Percentiles rank a stretch among this genome's conserved stretches.
Evolutionary conservation across 2,888 invertebrate genomes (phyloP).

Genomic region (Aphodius sticticus): DNA sequence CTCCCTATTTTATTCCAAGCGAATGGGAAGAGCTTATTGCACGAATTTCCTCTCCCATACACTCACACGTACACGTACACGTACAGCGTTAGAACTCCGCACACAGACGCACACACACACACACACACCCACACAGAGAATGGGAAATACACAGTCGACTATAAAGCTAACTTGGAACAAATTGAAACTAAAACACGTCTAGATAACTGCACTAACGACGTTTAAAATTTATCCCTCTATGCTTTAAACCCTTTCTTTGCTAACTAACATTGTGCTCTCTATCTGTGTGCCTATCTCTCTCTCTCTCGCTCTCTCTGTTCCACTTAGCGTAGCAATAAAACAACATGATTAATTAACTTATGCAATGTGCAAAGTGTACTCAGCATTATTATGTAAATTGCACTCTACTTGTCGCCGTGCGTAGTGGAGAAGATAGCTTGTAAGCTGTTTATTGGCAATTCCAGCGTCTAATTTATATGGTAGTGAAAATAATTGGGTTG

Average conservation of each 20-base stretch:
- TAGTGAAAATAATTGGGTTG: not conserved
- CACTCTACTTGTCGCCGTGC: not conserved
- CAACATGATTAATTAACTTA: constrained; percentile 4
- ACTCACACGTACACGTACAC: not conserved
- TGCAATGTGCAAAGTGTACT: not conserved
- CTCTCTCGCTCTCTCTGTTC: not conserved
- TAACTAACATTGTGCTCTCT: not conserved
- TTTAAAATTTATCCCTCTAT: not conserved
- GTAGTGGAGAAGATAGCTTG: not conserved
- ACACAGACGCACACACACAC: too few species aligned
- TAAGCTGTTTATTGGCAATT: not conserved
- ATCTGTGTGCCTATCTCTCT: not conserved
- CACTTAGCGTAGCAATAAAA: not conserved
- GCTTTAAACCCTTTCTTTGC: not conserved
- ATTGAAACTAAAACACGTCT: not conserved
- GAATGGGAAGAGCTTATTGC: not conserved
- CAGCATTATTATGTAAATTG: not conserved
- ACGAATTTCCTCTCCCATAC: not conserved
- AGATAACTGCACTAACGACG: constrained; percentile 4
- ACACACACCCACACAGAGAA: not conserved
- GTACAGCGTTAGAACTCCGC: not conserved
- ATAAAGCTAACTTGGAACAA: not conserved
- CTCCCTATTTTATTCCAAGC: not conserved
- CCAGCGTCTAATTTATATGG: not conserved
- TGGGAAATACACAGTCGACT: not conserved